Percentiles rank a stretch among this genome's conserved stretches.
These are phyloP conservation scores for Bostrychus sinensis DNA, from an alignment of 2,113 vertebrate species.

Conservation along the genomic window DNA sequence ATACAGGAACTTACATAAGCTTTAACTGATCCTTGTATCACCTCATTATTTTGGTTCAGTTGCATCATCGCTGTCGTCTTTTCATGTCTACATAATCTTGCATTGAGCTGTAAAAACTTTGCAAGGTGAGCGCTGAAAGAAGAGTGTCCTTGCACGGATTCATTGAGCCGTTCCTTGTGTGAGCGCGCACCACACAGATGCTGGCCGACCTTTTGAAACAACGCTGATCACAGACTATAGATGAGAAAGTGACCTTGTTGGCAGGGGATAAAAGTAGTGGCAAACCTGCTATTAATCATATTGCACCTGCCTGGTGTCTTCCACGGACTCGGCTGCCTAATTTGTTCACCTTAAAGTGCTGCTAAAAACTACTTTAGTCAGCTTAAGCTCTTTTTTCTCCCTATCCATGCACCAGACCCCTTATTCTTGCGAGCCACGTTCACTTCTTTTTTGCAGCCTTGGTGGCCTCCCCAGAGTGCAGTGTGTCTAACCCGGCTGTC, in stretches of 20 bases:
- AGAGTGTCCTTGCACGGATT: slow-evolving; percentile 16
- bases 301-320: slow-evolving; percentile 8
- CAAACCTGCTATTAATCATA: slow-evolving; percentile 33
- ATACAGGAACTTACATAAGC: neutral
- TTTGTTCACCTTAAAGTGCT: slow-evolving; percentile 5
- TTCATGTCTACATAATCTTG: neutral
- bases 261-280: slow-evolving; percentile 20
- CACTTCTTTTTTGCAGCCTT: slow-evolving; percentile 35
- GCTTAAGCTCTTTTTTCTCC: slow-evolving; percentile 23
- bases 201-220: slow-evolving; percentile 14
- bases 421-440: slow-evolving; percentile 18
- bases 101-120: slow-evolving; percentile 16
- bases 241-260: slow-evolving; percentile 39
- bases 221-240: slow-evolving; percentile 16
- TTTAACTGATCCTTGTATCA: neutral
- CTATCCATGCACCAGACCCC: neutral
- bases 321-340: neutral
- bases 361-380: slow-evolving; percentile 34
- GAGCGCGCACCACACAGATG: neutral
- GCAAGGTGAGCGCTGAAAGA: neutral
- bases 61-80: neutral
- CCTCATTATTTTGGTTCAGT: neutral
- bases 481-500: slow-evolving; percentile 72
- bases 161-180: slow-evolving; percentile 6
- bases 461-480: slow-evolving; percentile 64